Base-by-base conservation (phyloP, 2,888 invertebrate genomes). In the Dysmachus trigonus region DNA sequence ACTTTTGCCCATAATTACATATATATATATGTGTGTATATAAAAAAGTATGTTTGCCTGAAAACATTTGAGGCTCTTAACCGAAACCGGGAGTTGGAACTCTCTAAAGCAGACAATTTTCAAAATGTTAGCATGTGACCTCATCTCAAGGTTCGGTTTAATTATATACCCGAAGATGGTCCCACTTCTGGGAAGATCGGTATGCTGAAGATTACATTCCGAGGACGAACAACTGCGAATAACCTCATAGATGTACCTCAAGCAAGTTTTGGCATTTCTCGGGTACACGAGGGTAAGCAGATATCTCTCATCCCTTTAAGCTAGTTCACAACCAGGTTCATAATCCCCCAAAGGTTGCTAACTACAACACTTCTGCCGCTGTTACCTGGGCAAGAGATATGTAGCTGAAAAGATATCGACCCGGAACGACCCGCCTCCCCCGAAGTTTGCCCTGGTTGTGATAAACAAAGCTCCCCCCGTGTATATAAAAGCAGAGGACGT, bases 241-340 rank as follows among this genome's bases (percentile, higher is more conserved):
- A 83, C 83, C 83, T 38, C 53, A 81, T 35, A 31, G 53, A 53
- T 31, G 15, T 53, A 53, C 81, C 81, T 53, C 51, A 53, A 81
- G 81, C 35, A 81, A 62, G 81, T 62, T 81, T 81, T 47, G 81
- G 62, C 51, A 62, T 81, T 81, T 81, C 81, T 81, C 47, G 77
- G 41, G 81, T 81, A 77, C 47, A 47, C 30, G 77, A 18, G 47
- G 77, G 47, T 27, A 30, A 77, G 53, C 18, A 18, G 53, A 22
- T 31, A 35, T 35, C 53, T 35, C 53, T 81, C 33, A 33, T 51
- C 13, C 47, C 81, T 35, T 53, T 53, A 81, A 81, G 81, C 81
- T 81, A 53, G 81, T 53, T 81, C 53, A 53, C 81, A 81, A 83
- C 72, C 83, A 83, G 30, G 72, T 83, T 83, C 72, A 83, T 83